These are phyloP conservation scores for Cassiopea xamachana DNA, from an alignment of 30 jellyfish, hydroid and myxozoan genomes.

Conservation along the genomic window DNA sequence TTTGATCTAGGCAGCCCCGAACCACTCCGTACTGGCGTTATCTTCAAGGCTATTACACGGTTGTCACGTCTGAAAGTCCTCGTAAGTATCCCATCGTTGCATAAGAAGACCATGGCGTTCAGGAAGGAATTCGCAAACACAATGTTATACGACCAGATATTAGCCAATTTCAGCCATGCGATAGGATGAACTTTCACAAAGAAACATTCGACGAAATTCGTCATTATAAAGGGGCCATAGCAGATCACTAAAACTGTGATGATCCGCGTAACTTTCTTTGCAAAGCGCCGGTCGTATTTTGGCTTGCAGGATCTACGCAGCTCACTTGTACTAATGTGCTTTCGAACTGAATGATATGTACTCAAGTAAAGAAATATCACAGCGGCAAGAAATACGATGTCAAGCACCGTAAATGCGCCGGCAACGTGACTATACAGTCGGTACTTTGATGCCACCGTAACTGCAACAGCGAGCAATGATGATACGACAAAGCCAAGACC, in stretches of 20 bases:
- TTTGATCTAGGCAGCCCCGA: neutral
- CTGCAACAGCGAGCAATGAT: conserved; percentile 31
- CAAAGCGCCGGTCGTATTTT: conserved; percentile 43
- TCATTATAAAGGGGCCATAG: conserved; percentile 69
- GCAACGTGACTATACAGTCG: conserved; percentile 15
- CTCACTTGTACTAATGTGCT: conserved; percentile 47
- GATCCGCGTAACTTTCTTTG: conserved; percentile 63
- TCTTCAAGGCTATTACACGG: neutral
- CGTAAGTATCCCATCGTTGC: conserved; percentile 21
- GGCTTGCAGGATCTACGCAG: conserved; percentile 43
- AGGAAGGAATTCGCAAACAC: conserved; percentile 55
- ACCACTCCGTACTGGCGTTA: neutral
- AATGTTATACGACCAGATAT: conserved; percentile 62
- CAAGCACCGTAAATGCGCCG: conserved; percentile 51
- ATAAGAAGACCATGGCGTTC: conserved; percentile 58
- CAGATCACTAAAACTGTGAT: conserved; percentile 47
- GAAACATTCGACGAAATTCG: conserved; percentile 41
- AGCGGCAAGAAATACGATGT: conserved; percentile 43
- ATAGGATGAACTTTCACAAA: neutral
- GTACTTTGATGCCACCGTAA: conserved; percentile 38
- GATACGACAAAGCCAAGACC: conserved; percentile 37
- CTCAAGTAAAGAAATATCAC: conserved; percentile 48
- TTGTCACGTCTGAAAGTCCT: neutral
- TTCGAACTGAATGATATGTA: conserved; percentile 48
- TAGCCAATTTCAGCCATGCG: conserved; percentile 1